Conservation (phyloP, 2,797 vertebrate genomes). For the Girardinus metallicus region DNA sequence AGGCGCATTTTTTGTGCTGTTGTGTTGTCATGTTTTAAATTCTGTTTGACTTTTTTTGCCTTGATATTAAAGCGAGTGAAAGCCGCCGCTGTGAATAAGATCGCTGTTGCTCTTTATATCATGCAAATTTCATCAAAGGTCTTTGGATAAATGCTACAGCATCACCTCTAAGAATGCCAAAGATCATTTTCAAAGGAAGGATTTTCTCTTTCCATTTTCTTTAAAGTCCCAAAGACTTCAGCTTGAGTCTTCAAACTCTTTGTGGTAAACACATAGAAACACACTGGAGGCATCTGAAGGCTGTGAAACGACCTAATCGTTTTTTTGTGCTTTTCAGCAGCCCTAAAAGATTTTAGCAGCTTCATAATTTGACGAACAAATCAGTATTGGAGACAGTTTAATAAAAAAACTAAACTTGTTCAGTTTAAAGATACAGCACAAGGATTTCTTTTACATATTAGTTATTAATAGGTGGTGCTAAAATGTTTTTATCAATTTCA, state of each 20-base stretch:
- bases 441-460: neutral
- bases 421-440: neutral
- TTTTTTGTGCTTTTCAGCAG: no score
- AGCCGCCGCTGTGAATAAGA: conserved; percentile 15
- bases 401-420: neutral
- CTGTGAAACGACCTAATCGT: neutral
- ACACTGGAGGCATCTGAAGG: neutral
- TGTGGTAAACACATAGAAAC: neutral
- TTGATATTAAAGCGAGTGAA: conserved; percentile 44
- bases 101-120: conserved; percentile 20
- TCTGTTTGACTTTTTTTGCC: conserved; percentile 19
- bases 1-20: conserved; percentile 5
- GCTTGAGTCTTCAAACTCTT: conserved; percentile 7
- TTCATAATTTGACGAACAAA: neutral
- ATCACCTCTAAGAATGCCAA: conserved; percentile 21
- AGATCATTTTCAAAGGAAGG: conserved; percentile 3
- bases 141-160: conserved; percentile 21
- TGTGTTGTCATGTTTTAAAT: neutral
- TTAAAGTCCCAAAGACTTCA: conserved; percentile 25
- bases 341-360: neutral
- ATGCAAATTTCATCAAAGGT: conserved; percentile 23
- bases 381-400: neutral
- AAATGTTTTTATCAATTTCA: neutral
- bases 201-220: conserved; percentile 1
- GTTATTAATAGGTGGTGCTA: neutral